Conservation (phyloP, 1,140 invertebrate genomes). For the Pinna nobilis region DNA sequence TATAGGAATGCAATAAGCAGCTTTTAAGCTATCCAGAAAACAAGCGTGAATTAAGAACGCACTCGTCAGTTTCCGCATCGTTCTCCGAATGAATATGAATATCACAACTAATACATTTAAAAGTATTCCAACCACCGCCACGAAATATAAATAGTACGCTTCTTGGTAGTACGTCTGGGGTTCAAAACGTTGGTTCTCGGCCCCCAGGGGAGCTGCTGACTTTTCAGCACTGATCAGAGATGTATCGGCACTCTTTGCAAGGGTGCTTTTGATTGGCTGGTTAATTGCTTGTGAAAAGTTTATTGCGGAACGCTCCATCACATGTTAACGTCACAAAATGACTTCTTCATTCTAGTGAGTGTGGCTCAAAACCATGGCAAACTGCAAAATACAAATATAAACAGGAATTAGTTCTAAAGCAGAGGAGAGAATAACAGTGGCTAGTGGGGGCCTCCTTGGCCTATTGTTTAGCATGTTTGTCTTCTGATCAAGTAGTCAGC, state of each 20-base stretch:
- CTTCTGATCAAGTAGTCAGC: too few relatives aligned
- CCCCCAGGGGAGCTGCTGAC: slow-evolving; percentile 12
- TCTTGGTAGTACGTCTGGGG: slow-evolving; percentile 57
- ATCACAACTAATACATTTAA: slow-evolving; percentile 70
- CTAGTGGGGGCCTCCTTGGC: too few relatives aligned
- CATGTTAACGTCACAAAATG: not conserved
- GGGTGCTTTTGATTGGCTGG: too few relatives aligned
- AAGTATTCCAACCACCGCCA: slow-evolving; percentile 63
- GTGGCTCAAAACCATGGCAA: too few relatives aligned
- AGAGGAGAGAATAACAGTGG: too few relatives aligned
- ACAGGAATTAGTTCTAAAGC: too few relatives aligned
- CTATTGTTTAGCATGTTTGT: too few relatives aligned
- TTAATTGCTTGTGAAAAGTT: too few relatives aligned
- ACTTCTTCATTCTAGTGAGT: slow-evolving; percentile 4
- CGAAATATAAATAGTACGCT: slow-evolving; percentile 71
- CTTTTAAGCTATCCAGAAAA: slow-evolving; percentile 70
- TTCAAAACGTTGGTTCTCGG: slow-evolving; percentile 11
- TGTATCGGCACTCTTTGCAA: too few relatives aligned
- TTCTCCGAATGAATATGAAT: slow-evolving; percentile 59
- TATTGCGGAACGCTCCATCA: too few relatives aligned
- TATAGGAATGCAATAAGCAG: slow-evolving; percentile 72
- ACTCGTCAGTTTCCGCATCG: slow-evolving; percentile 68
- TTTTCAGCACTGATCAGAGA: too few relatives aligned
- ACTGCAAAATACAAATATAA: too few relatives aligned
- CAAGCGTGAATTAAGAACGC: slow-evolving; percentile 71